Conservation (phyloP, 2,113 vertebrate genomes). For the Gobius niger region DNA sequence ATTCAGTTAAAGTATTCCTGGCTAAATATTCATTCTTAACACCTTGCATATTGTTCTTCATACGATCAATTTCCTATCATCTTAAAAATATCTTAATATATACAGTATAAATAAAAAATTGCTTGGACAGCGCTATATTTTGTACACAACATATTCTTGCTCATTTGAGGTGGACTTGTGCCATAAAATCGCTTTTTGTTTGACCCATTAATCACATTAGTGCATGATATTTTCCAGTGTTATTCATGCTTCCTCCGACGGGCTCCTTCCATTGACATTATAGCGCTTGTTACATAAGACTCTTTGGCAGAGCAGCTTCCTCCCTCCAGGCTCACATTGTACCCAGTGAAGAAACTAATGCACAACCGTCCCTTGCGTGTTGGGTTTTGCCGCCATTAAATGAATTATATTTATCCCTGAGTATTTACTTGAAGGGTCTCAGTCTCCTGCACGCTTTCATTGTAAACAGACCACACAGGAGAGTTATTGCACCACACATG, state of each 20-base stretch:
- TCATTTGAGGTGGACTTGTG: background rate
- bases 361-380: constrained; percentile 15
- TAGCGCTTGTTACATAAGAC: constrained; percentile 69
- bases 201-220: constrained; percentile 22
- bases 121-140: background rate
- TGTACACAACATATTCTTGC: background rate
- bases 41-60: background rate
- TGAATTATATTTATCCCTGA: constrained; percentile 40
- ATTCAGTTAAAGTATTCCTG: background rate
- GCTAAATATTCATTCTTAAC: background rate
- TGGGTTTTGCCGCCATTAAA: constrained; percentile 20
- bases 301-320: constrained; percentile 55
- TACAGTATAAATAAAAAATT: background rate
- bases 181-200: background rate
- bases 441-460: constrained; percentile 31
- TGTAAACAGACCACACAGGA: constrained; percentile 41
- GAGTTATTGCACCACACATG: constrained; percentile 23
- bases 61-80: background rate
- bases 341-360: constrained; percentile 64
- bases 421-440: constrained; percentile 25
- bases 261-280: constrained; percentile 71
- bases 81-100: background rate
- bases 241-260: constrained; percentile 53
- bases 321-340: constrained; percentile 61
- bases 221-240: constrained; percentile 22